Percentiles rank a stretch among this genome's conserved stretches.
Evolutionary conservation across 2,113 vertebrate genomes (phyloP).

Genomic region (Sus scrofa): DNA sequence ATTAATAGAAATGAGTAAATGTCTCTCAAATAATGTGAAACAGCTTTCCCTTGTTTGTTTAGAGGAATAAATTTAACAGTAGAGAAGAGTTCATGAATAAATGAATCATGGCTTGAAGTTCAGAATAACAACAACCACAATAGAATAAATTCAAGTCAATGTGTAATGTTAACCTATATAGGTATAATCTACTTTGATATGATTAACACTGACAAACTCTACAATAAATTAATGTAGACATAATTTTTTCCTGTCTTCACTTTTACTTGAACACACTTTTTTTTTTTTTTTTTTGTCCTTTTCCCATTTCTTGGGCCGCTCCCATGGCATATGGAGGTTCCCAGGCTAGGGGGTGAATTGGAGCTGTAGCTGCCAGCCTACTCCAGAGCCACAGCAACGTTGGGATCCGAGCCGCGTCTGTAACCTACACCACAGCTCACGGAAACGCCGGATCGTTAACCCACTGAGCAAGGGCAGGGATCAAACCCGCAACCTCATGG

Average conservation of each 20-base stretch:
- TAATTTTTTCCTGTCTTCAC: neutral
- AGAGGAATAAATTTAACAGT: slow-evolving; percentile 43
- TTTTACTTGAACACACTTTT: too few species aligned
- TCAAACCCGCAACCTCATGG: too few species aligned
- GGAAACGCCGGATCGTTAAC: too few species aligned
- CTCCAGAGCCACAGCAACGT: too few species aligned
- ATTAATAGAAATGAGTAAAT: slow-evolving; percentile 38
- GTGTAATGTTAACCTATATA: slow-evolving; percentile 46
- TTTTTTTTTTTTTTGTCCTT: too few species aligned
- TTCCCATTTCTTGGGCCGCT: too few species aligned
- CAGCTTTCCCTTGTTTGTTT: neutral
- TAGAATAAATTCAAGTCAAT: slow-evolving; percentile 42
- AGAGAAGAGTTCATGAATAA: neutral
- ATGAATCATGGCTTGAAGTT: slow-evolving; percentile 40
- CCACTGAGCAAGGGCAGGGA: too few species aligned
- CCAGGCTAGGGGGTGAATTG: too few species aligned
- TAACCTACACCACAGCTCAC: too few species aligned
- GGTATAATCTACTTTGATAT: slow-evolving; percentile 18
- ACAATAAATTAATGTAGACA: slow-evolving; percentile 30
- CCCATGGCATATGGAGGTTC: too few species aligned
- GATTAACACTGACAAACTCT: neutral
- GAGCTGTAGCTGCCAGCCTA: too few species aligned
- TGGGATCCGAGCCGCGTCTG: too few species aligned
- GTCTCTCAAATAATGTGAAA: neutral
- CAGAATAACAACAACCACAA: slow-evolving; percentile 2